Percentiles rank a stretch among this genome's conserved stretches.
Evolutionary conservation across 2,113 vertebrate genomes (phyloP).

Genomic region (Hypanus sabinus): DNA sequence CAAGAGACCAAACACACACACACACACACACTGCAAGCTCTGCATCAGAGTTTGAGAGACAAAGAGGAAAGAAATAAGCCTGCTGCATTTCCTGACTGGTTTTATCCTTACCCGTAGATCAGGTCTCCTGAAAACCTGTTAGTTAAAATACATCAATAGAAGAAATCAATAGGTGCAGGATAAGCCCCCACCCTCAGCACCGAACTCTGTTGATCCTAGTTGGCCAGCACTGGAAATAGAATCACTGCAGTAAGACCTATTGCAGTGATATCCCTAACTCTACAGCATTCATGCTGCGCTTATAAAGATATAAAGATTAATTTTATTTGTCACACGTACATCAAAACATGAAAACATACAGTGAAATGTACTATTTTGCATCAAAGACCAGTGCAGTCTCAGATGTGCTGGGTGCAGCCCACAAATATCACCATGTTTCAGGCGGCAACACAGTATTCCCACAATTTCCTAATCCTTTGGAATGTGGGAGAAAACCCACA

Average conservation of each 20-base stretch:
- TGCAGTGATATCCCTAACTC: background rate
- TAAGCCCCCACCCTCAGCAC: background rate
- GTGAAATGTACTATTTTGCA: too few relatives aligned
- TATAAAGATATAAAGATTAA: too few relatives aligned
- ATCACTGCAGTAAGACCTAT: background rate
- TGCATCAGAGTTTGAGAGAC: constrained; percentile 44
- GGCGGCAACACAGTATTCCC: too few relatives aligned
- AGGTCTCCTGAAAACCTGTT: constrained; percentile 73
- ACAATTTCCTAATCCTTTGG: too few relatives aligned
- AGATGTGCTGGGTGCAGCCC: too few relatives aligned
- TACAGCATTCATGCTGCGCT: background rate
- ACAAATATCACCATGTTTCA: too few relatives aligned
- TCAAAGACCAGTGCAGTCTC: too few relatives aligned
- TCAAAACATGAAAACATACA: too few relatives aligned
- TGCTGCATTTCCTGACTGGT: constrained; percentile 51
- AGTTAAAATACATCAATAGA: constrained; percentile 64
- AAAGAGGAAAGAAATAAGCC: constrained; percentile 55
- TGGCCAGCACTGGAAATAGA: background rate
- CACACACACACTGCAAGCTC: constrained; percentile 22
- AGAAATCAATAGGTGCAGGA: background rate
- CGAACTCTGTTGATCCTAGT: background rate
- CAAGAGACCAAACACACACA: constrained; percentile 16
- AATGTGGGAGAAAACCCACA: too few relatives aligned
- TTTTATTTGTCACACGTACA: too few relatives aligned
- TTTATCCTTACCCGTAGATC: constrained; percentile 71